Conservation (phyloP, 2,113 vertebrate genomes). For the Nannobrachium achirus region DNA sequence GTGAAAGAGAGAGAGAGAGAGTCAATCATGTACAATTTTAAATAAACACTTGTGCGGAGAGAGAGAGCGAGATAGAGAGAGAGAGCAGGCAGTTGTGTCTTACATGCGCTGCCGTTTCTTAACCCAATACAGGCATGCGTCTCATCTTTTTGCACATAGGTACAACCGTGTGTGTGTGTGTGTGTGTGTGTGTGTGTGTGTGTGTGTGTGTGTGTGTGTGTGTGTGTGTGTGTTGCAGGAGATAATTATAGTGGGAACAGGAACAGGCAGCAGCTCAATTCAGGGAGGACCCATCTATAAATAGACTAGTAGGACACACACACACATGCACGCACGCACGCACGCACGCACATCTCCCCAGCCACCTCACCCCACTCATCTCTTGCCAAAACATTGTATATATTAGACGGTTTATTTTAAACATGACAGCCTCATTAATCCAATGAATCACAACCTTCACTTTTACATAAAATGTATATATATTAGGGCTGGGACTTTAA, state of each 20-base stretch:
- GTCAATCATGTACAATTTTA: background rate
- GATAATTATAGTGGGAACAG: background rate
- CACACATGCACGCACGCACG: slow-evolving; percentile 9
- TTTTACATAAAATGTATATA: too few species aligned
- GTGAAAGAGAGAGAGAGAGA: background rate
- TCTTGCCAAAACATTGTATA: background rate
- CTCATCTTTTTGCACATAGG: background rate
- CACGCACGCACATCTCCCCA: slow-evolving; percentile 1
- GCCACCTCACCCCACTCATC: background rate
- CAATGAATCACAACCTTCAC: too few species aligned
- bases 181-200: background rate
- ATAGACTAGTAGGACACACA: slow-evolving; percentile 1
- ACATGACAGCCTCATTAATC: too few species aligned
- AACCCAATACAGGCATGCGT: background rate
- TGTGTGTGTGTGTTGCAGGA: background rate
- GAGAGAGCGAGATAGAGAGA: too few species aligned
- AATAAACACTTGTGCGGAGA: background rate
- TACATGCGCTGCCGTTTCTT: slow-evolving; percentile 11
- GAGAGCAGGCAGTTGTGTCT: slow-evolving; percentile 2
- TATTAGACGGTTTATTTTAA: too few species aligned
- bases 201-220: background rate
- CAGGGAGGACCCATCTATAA: background rate
- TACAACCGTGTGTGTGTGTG: background rate
- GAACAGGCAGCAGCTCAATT: background rate
- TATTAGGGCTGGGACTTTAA: too few species aligned